phyloP scores from a whole-genome alignment of 2,888 invertebrate genomes.

The Sesia bembeciformis region DNA sequence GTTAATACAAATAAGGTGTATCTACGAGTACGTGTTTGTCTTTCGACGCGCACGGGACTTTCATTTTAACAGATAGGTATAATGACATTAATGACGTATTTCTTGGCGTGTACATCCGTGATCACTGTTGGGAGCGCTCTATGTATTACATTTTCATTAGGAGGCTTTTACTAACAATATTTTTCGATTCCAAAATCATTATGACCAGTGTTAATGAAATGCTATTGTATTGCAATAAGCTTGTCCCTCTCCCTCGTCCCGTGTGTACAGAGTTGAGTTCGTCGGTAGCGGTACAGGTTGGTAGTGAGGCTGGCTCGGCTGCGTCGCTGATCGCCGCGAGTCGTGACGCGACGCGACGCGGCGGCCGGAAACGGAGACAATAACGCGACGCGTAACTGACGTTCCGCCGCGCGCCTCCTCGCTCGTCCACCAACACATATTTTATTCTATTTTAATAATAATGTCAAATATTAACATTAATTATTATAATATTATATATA shows the following conservation, averaged over 20 bases:
- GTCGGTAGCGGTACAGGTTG: slow-evolving; percentile 20
- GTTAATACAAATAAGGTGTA: slow-evolving; percentile 65
- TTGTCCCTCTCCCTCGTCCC: slow-evolving; percentile 23
- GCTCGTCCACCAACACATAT: slow-evolving; percentile 70
- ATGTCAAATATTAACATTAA: slow-evolving; percentile 73
- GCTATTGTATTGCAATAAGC: slow-evolving; percentile 28
- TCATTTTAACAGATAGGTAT: slow-evolving; percentile 39
- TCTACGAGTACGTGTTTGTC: slow-evolving; percentile 30
- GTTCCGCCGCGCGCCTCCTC: slow-evolving; percentile 48
- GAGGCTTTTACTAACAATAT: slow-evolving; percentile 30
- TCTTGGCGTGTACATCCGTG: slow-evolving; percentile 23
- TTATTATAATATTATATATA: slow-evolving; percentile 68
- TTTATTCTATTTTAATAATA: slow-evolving; percentile 74
- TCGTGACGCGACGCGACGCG: slow-evolving; percentile 9
- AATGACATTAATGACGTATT: slow-evolving; percentile 19
- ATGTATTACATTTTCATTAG: slow-evolving; percentile 35
- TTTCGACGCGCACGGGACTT: slow-evolving; percentile 45
- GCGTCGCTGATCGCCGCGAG: slow-evolving; percentile 2
- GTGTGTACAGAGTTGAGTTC: slow-evolving; percentile 22
- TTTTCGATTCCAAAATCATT: slow-evolving; percentile 19
- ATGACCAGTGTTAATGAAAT: slow-evolving; percentile 18
- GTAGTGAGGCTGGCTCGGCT: slow-evolving; percentile 15
- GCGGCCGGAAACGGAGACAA: slow-evolving; percentile 30
- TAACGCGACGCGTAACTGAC: slow-evolving; percentile 34
- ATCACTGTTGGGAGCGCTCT: slow-evolving; percentile 26